Base-by-base conservation (phyloP, 64 coral and sea anemone species). In the Montipora sp. region DNA sequence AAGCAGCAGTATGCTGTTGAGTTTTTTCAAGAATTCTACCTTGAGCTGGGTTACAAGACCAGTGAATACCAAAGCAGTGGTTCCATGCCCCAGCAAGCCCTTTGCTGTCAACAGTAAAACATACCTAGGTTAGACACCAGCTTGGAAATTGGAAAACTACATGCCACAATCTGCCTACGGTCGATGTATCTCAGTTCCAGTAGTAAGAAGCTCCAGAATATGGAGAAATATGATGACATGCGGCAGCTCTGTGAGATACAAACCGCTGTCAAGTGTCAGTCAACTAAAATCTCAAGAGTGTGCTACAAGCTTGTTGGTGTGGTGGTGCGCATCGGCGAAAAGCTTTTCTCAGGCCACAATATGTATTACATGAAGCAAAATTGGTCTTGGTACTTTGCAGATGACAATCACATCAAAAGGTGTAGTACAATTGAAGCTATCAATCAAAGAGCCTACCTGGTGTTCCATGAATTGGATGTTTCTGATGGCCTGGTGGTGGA, bases 1-100 rank as follows among this genome's bases (percentile, higher is more conserved):
- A 18, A 23, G 53, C 91, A 93, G 22, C 91, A 93, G 23, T 93
- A 83, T 93, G 91, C 91, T 47, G 91, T 83, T 67, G 89, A 91
- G 59, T 83, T 91, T 16, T 91, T 91, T 79, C 77, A 70, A n/a
- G 77, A 91, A 79, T 91, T 77, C n/a, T 87, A 51, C 19, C 43
- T 19, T 51, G 55, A 13, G 18, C 23, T 87, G 46, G 75, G 21
- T 79, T 70, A 59, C 8, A 78, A 21, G 11, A 45, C 49, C 59
- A 78, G 20, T 19, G 47, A 93, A 77, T 79, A 24, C 63, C 51
- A 87, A 48, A 84, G 79, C 50, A 93, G 79, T 88, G 75, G 91
- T 51, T 87, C 80, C 45, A 85, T 88, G 5, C 77, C 91, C 75
- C 23, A 53, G 51, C 51, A 53, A 8, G 51, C 51, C 51, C 51